Conservation (phyloP, 2,888 invertebrate species). For the Ceraclea dissimilis region DNA sequence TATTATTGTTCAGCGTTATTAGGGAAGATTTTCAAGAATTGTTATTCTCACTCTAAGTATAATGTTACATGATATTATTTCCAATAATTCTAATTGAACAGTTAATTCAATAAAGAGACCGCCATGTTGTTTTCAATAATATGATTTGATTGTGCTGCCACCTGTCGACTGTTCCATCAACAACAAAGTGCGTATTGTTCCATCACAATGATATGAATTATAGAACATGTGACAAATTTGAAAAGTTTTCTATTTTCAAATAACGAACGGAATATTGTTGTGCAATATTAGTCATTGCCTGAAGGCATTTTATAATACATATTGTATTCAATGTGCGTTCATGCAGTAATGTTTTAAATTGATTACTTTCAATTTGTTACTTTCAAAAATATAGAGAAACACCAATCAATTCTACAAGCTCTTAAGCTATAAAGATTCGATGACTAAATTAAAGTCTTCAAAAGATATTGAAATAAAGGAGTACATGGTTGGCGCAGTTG, state of each 20-base stretch:
- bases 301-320: not conserved
- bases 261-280: not conserved
- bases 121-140: not conserved
- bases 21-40: too few relatives aligned
- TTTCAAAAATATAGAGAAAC: too few relatives aligned
- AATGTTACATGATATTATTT: too few relatives aligned
- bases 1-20: too few relatives aligned
- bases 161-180: not conserved
- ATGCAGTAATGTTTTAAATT: not conserved
- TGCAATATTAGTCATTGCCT: not conserved
- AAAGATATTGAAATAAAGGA: too few relatives aligned
- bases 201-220: not conserved
- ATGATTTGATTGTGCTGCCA: not conserved
- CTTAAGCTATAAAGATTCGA: too few relatives aligned
- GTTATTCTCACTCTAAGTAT: too few relatives aligned
- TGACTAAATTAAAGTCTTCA: too few relatives aligned
- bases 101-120: not conserved
- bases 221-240: slow-evolving; percentile 1
- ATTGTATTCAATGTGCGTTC: not conserved
- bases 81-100: too few relatives aligned
- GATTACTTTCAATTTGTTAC: not conserved
- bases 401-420: too few relatives aligned
- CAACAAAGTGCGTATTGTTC: not conserved
- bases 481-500: too few relatives aligned
- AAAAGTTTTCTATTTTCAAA: not conserved